These are phyloP conservation scores for Sabatieria punctata DNA, from an alignment of 2,888 invertebrate species.

Conservation along the genomic window DNA sequence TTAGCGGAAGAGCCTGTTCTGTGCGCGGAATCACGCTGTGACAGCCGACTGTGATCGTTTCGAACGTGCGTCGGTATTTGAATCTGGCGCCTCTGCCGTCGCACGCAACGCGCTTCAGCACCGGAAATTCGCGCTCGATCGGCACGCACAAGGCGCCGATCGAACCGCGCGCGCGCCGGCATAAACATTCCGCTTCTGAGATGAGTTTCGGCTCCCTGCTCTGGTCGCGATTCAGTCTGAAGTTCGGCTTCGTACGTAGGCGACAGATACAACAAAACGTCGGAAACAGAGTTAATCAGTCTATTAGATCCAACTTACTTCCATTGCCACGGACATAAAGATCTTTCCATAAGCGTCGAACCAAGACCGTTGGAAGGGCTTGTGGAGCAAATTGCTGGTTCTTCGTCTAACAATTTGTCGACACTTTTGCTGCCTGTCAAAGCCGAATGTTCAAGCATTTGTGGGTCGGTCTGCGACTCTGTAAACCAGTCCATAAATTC, in stretches of 20 bases:
- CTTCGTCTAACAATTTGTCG: too few relatives aligned
- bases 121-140: constrained; percentile 21
- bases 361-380: background rate
- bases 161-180: constrained; percentile 20
- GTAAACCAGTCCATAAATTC: background rate
- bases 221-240: constrained; percentile 22
- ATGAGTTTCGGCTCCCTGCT: constrained; percentile 24
- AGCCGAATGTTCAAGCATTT: background rate
- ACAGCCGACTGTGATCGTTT: constrained; percentile 22
- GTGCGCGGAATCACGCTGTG: constrained; percentile 12
- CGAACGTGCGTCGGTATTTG: constrained; percentile 12
- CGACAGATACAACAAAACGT: too few relatives aligned
- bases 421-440: background rate
- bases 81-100: constrained; percentile 15
- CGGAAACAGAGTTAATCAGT: too few relatives aligned
- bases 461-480: background rate
- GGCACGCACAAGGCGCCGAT: constrained; percentile 19
- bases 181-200: constrained; percentile 22
- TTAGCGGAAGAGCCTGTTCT: background rate
- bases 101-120: constrained; percentile 18
- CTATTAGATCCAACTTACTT: too few relatives aligned
- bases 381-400: background rate
- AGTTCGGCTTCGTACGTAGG: too few relatives aligned
- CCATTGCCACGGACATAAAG: constrained; percentile 8
- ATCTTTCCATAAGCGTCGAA: constrained; percentile 2